Base-by-base conservation (phyloP, 2,888 invertebrate genomes). In the Parascotia fuliginaria region DNA sequence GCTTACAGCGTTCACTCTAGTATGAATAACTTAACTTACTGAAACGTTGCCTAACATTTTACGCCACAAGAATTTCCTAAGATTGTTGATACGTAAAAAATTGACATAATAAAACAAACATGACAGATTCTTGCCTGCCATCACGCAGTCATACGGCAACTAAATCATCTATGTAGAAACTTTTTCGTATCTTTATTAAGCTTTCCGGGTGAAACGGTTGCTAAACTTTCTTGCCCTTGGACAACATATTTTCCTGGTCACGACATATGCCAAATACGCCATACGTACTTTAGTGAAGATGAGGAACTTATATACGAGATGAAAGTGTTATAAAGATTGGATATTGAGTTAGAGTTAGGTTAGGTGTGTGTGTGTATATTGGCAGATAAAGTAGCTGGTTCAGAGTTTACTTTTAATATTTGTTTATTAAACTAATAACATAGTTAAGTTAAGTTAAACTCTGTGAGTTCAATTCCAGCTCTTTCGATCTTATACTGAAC, bases 181-280 rank as follows among this genome's bases (percentile, higher is more conserved):
- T 59, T 61, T 61, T 9, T 22, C 24, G 56, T 48, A 46, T 56
- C 49, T 50, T 7, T 63, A 60, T 65, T 57, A 60, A 57, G 51
- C 55, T 51, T 43, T 28, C 13, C 36, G 56, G 29, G 33, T 7
- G 36, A 43, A 49, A 34, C 11, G 38, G 13, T 41, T 37, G 11
- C 29, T 12, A 47, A 65, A 66, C 40, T 63, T 65, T 33, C 24
- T 29, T 43, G 42, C 41, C 39, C 42, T 55, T 48, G 46, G 33
- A 38, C 16, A 51, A 46, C 60, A 64, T 60, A 64, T 64, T 64
- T 64, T 55, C 43, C 47, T 54, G 53, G 58, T 61, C 64, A 58
- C 60, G 52, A 63, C 58, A 61, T 66, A 66, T 61, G 67, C 49
- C 60, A 54, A 63, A 55, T 57, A 56, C 63, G 37, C 53, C 63